Conservation (phyloP, 2,888 invertebrate genomes). For the Drosophila vallismaia region DNA sequence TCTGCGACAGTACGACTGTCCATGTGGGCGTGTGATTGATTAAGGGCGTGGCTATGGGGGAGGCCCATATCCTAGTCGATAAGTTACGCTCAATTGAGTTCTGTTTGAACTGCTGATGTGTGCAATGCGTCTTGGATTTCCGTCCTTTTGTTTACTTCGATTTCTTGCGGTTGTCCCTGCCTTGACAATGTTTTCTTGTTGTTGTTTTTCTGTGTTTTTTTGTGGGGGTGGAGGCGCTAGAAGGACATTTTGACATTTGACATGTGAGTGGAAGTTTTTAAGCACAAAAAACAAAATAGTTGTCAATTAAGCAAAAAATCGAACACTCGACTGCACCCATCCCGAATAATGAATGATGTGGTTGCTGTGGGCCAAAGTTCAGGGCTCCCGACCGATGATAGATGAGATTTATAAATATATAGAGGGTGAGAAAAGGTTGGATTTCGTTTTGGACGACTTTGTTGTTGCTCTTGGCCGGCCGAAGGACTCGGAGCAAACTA, state of each 20-base stretch:
- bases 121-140: conserved; percentile 44
- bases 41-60: conserved; percentile 44
- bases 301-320: conserved; percentile 61
- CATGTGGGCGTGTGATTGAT: conserved; percentile 33
- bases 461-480: conserved; percentile 2
- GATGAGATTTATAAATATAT: conserved; percentile 31
- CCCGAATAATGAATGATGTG: conserved; percentile 61
- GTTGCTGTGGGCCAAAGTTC: conserved; percentile 51
- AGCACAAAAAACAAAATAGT: conserved; percentile 47
- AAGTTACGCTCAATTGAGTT: conserved; percentile 62
- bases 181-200: conserved; percentile 30
- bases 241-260: conserved; percentile 65
- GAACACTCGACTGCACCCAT: conserved; percentile 28
- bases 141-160: conserved; percentile 58
- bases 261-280: conserved; percentile 50
- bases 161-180: conserved; percentile 29
- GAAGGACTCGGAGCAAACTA: conserved; percentile 23
- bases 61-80: conserved; percentile 44
- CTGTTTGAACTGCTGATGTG: conserved; percentile 56
- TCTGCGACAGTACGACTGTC: not conserved
- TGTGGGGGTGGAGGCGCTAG: conserved; percentile 11
- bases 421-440: not conserved
- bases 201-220: too few species aligned
- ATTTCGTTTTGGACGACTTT: conserved; percentile 5
- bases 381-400: conserved; percentile 44